These are phyloP conservation scores for Anaspis maculata DNA, from an alignment of 2,888 invertebrate species.

Conservation along the genomic window DNA sequence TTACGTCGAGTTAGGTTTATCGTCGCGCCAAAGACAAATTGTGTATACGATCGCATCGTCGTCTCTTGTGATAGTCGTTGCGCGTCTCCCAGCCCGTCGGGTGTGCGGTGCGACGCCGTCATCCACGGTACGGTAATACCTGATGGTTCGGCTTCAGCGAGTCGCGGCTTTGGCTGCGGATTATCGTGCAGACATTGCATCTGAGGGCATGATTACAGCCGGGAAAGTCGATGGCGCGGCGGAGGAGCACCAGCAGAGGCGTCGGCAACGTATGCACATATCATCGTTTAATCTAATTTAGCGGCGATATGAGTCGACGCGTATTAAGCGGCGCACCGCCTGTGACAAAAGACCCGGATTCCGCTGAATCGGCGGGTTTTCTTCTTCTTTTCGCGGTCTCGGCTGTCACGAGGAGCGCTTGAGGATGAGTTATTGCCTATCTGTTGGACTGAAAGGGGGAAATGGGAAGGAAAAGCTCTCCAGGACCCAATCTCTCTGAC, in stretches of 20 bases:
- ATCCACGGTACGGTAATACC: too few relatives aligned
- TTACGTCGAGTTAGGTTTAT: too few relatives aligned
- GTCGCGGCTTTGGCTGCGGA: constrained; percentile 22
- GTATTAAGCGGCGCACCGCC: constrained; percentile 47
- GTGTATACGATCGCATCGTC: too few relatives aligned
- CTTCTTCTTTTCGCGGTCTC: constrained; percentile 35
- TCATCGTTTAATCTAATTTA: constrained; percentile 30
- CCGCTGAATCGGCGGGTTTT: constrained; percentile 48
- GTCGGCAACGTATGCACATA: constrained; percentile 25
- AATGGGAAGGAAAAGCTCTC: constrained; percentile 38
- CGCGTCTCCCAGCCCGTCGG: too few relatives aligned
- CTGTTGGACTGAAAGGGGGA: constrained; percentile 38
- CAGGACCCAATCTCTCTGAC: constrained; percentile 27
- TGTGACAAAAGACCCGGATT: constrained; percentile 45
- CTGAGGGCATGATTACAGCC: constrained; percentile 34
- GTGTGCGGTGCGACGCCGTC: too few relatives aligned
- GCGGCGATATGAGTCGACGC: constrained; percentile 21
- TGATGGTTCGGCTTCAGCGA: too few relatives aligned
- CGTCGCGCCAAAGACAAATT: too few relatives aligned
- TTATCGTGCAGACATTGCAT: constrained; percentile 39
- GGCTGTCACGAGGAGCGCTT: constrained; percentile 30
- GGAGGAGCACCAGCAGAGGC: too few relatives aligned
- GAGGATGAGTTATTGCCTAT: constrained; percentile 41
- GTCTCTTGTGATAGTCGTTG: too few relatives aligned
- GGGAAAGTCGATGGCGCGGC: constrained; percentile 41